Evolutionary conservation across 2,888 invertebrate genomes (phyloP).

Genomic region (Bombyx huttoni): DNA sequence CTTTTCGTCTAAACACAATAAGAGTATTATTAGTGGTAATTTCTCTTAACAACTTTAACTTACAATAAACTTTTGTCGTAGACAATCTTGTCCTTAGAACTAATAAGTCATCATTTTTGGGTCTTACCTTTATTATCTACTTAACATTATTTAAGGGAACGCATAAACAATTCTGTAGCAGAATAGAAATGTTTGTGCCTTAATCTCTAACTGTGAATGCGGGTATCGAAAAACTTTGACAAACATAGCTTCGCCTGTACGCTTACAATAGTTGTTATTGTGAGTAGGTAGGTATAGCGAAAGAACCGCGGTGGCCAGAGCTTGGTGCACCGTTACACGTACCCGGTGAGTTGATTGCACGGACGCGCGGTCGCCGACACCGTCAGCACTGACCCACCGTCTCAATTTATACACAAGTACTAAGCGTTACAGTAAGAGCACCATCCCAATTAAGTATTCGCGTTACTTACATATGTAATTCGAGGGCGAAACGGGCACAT

Average conservation of each 20-base stretch:
- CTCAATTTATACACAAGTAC: slow-evolving; percentile 8
- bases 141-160: background rate
- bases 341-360: slow-evolving; percentile 62
- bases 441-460: background rate
- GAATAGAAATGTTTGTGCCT: background rate
- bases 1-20: too few species aligned
- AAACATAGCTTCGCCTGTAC: background rate
- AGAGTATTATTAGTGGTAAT: too few species aligned
- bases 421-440: background rate
- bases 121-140: too few species aligned
- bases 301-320: slow-evolving; percentile 17
- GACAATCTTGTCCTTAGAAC: too few species aligned
- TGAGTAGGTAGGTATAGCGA: background rate
- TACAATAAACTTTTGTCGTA: too few species aligned
- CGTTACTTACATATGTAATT: background rate
- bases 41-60: too few species aligned
- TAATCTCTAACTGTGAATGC: background rate
- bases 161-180: background rate
- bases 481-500: background rate
- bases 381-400: slow-evolving; percentile 31
- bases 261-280: background rate
- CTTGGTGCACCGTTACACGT: slow-evolving; percentile 56
- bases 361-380: slow-evolving; percentile 63
- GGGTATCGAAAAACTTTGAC: background rate
- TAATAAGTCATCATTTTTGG: too few species aligned